Conservation (phyloP, 2,888 invertebrate species). For the Caenorhabditis virilis region DNA sequence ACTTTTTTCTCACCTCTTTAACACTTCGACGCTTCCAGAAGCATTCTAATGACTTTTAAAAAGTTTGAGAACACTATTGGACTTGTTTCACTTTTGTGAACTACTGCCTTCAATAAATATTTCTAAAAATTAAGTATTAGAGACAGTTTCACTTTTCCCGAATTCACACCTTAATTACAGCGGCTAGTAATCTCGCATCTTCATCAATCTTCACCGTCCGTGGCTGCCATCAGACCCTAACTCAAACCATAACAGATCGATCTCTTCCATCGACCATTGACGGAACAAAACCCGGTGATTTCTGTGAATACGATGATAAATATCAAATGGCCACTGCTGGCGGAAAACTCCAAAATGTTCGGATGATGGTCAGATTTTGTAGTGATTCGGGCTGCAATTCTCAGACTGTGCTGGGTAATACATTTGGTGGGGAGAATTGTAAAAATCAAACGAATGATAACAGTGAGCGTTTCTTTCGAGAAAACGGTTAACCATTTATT, state of each 20-base stretch:
- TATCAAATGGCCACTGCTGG: constrained; percentile 30
- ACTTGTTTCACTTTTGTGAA: no score
- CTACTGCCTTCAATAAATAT: no score
- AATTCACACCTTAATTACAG: no score
- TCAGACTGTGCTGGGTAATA: constrained; percentile 1
- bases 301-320: constrained; percentile 42
- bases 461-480: constrained; percentile 6
- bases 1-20: constrained; percentile 7
- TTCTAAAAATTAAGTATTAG: no score
- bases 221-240: constrained; percentile 44
- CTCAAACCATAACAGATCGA: constrained; percentile 24
- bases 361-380: constrained; percentile 42
- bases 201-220: constrained; percentile 22
- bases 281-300: constrained; percentile 1
- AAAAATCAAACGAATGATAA: constrained; percentile 32
- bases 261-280: constrained; percentile 1
- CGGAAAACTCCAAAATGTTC: constrained; percentile 23
- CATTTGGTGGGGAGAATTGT: constrained; percentile 11
- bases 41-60: no score
- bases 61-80: no score
- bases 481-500: background rate
- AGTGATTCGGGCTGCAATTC: constrained; percentile 10
- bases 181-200: no score
- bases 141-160: no score
- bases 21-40: no score